Conservation (phyloP, 2,113 vertebrate species). For the Tychaedon coryphoeus region DNA sequence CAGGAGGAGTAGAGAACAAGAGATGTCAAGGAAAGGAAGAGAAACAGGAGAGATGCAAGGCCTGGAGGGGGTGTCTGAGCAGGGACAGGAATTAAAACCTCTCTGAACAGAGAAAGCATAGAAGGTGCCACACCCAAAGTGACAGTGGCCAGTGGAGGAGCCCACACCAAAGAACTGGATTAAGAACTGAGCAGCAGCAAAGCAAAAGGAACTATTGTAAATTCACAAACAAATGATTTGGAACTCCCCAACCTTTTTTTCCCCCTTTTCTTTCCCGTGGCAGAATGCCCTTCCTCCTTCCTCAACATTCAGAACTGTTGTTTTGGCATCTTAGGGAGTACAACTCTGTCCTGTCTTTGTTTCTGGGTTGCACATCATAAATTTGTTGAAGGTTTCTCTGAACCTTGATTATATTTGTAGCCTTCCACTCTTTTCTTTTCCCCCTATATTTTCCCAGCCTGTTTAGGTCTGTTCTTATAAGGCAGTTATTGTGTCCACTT, state of each 20-base stretch:
- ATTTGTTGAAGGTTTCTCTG: neutral
- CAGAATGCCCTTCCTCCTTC: neutral
- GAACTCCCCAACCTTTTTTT: neutral
- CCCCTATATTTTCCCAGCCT: neutral
- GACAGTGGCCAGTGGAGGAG: neutral
- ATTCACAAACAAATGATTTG: neutral
- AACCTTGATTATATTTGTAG: neutral
- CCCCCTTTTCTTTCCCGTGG: accelerated
- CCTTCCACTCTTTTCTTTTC: neutral
- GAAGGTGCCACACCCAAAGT: neutral
- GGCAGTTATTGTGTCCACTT: neutral
- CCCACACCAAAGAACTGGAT: neutral
- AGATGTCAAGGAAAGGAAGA: neutral
- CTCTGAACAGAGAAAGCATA: neutral
- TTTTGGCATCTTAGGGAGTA: neutral
- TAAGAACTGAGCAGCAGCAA: neutral
- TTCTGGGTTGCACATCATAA: neutral
- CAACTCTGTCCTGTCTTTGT: neutral
- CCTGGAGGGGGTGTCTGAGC: neutral
- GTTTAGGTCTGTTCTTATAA: neutral
- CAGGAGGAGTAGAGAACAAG: neutral
- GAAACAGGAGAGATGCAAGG: neutral
- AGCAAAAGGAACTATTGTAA: neutral
- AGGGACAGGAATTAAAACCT: neutral
- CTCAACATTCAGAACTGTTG: neutral